Percentiles rank a stretch among this genome's conserved stretches.
phyloP scores from a whole-genome alignment of 2,113 vertebrate genomes.

The Typhlomys cinereus region DNA sequence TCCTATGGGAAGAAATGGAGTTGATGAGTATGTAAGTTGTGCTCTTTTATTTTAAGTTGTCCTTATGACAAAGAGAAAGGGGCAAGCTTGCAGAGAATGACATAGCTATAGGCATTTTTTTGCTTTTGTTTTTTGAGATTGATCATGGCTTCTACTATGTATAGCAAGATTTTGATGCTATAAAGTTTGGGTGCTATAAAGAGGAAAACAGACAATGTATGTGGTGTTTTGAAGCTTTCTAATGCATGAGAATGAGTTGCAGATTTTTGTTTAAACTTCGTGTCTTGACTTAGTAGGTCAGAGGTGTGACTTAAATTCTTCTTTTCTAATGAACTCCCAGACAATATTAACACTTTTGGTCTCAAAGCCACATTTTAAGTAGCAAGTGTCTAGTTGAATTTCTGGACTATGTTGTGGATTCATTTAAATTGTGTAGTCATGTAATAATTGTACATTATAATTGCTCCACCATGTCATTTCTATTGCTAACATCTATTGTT shows the following conservation, averaged over 20 bases:
- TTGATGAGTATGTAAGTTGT: background rate
- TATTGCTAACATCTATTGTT: too few species aligned
- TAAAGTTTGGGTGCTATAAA: background rate
- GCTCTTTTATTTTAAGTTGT: background rate
- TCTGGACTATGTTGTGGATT: background rate
- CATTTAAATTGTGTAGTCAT: background rate
- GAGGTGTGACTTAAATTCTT: background rate
- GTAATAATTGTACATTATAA: background rate
- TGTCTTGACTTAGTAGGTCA: background rate
- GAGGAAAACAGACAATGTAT: background rate
- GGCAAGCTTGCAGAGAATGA: background rate
- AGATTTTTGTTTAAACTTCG: background rate
- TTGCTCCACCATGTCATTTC: background rate
- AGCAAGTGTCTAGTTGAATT: background rate
- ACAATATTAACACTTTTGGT: background rate
- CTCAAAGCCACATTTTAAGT: background rate
- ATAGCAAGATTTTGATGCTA: background rate
- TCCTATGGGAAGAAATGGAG: background rate
- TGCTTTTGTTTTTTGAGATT: background rate
- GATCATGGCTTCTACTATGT: background rate
- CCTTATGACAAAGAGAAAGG: background rate
- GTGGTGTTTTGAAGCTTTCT: background rate
- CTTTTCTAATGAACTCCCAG: background rate
- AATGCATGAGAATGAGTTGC: background rate
- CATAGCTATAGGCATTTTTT: background rate